Evolutionary conservation across 2,797 vertebrate species (phyloP).

Genomic region (Oreortyx pictus): DNA sequence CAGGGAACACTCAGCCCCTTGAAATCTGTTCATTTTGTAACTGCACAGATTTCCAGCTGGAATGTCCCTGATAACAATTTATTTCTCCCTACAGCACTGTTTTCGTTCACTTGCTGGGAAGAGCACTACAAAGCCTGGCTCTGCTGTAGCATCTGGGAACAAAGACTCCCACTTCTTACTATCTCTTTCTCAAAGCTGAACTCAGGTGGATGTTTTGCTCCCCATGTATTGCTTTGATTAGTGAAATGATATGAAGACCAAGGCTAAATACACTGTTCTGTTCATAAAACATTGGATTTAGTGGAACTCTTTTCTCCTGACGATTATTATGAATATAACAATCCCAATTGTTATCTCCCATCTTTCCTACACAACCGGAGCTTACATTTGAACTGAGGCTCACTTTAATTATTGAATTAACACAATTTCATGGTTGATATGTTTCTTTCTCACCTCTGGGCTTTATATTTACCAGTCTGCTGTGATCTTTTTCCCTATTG

Average conservation of each 20-base stretch:
- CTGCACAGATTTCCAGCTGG: conserved; percentile 53
- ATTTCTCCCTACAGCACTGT: conserved; percentile 47
- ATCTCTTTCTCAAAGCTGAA: conserved; percentile 10
- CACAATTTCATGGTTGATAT: conserved; percentile 76
- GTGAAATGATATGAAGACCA: conserved; percentile 35
- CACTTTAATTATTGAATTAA: conserved; percentile 79
- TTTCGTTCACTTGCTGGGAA: conserved; percentile 62
- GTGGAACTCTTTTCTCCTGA: conserved; percentile 24
- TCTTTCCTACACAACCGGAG: conserved; percentile 18
- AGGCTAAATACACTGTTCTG: conserved; percentile 21
- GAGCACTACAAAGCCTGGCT: conserved; percentile 30
- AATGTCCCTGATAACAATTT: conserved; percentile 61
- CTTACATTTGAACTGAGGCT: conserved; percentile 60
- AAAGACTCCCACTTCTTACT: conserved; percentile 25
- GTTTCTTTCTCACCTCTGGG: conserved; percentile 67
- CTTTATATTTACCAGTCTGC: conserved; percentile 61
- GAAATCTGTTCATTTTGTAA: conserved; percentile 21
- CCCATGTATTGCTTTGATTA: conserved; percentile 34
- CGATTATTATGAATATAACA: neutral
- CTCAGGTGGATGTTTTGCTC: conserved; percentile 38
- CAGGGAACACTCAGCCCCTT: conserved; percentile 30
- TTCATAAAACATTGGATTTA: conserved; percentile 1
- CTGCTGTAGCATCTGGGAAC: neutral
- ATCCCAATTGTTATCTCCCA: conserved; percentile 67
- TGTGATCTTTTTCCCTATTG: conserved; percentile 54